A percentile compares a stretch with the other conserved stretches of the same genome.
Evolutionary conservation across 2,888 invertebrate species (phyloP).

Genomic region (Plagodis dolabraria): DNA sequence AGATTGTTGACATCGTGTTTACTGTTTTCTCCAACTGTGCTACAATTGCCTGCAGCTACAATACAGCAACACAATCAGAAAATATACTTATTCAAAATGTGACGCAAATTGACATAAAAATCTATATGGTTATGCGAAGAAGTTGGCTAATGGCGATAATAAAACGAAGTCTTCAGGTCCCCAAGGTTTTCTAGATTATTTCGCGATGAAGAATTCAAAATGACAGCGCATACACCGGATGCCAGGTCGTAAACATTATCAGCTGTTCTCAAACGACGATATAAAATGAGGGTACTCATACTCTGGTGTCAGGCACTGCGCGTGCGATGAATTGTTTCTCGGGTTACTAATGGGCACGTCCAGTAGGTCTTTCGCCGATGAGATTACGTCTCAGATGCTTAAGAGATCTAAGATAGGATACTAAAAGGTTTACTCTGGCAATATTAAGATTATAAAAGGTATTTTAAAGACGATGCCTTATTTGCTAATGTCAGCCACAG

Average conservation of each 20-base stretch:
- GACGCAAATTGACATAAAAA: constrained; percentile 41
- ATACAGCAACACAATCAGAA: not conserved
- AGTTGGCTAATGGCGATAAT: constrained; percentile 29
- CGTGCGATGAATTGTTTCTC: constrained; percentile 55
- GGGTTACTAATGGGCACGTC: constrained; percentile 27
- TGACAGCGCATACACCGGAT: constrained; percentile 52
- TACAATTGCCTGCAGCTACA: constrained; percentile 13
- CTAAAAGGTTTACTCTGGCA: no score
- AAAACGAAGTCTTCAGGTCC: constrained; percentile 39
- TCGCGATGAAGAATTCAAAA: constrained; percentile 48
- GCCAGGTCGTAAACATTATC: constrained; percentile 57
- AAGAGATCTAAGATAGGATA: constrained; percentile 3
- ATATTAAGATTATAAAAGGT: no score
- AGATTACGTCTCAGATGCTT: constrained; percentile 17
- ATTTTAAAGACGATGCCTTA: no score
- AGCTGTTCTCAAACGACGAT: constrained; percentile 54
- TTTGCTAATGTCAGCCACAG: no score
- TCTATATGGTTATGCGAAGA: constrained; percentile 10
- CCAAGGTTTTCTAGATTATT: constrained; percentile 39
- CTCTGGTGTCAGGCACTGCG: constrained; percentile 58
- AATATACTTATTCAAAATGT: constrained; percentile 3
- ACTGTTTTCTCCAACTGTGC: constrained; percentile 28
- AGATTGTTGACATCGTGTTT: constrained; percentile 40
- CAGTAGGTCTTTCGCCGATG: constrained; percentile 1
- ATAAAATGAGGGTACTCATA: constrained; percentile 64